Base-by-base conservation (phyloP, 2,113 vertebrate species). In the Tenrec ecaudatus region DNA sequence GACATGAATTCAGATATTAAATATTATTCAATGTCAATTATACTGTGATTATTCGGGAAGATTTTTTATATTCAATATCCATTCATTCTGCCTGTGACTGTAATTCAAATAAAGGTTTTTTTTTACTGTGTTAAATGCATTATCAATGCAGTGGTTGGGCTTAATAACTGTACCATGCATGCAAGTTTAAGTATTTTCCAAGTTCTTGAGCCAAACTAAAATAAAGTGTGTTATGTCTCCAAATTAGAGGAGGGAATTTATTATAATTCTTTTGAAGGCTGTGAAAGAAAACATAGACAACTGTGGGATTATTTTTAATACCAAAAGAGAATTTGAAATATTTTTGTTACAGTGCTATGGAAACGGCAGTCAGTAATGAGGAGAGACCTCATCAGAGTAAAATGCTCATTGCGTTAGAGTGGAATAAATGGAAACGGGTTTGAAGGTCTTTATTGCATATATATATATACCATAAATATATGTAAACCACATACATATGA, bases 1-100 rank as follows among this genome's bases (percentile, higher is more conserved):
- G 90, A 95, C 73, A 62, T 2, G 82, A 76, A 75, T 94, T 97
- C 83, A 88, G 78, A 95, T 96, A 94, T 93, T 96, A 96, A 96
- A 76, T 93, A 76, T 97, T 94, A 96, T 79, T 97, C 92, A 96
- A 88, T 96, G 96, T 89, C 96, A 97, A 95, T 96, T 96, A 95
- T 57, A 73, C 73, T 47, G 80, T 84, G 76, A 92, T 92, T 87
- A 40, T 62, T 94, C 14, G 1, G 19, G 68, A 57, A 90, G 16
- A 2, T 95, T 93, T 82, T 97, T 95, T 47, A 84, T 69, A 79
- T 95, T 96, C n/a, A 88, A 36, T 89, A 83, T 47, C 86, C 93
- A 93, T 22, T 92, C 82, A 86, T 82, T 93, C 47, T 83, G 60
- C 58, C 91, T 95, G 68, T 83, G 93, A 93, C 82, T 88, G 6